Conservation (phyloP, 2,113 vertebrate genomes). For the Cathartes aura region DNA sequence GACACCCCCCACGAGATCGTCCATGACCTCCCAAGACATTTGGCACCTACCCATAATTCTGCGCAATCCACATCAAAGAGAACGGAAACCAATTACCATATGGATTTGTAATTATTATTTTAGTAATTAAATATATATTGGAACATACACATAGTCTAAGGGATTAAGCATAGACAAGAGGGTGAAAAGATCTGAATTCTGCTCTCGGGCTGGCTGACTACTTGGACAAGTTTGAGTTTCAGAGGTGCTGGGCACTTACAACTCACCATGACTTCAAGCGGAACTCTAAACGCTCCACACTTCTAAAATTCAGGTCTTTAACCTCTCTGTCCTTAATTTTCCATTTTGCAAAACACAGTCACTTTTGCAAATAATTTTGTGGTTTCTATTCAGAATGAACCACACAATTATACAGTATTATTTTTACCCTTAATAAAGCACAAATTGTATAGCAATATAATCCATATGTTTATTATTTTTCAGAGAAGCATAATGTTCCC, state of each 20-base stretch:
- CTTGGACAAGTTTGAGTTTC: background rate
- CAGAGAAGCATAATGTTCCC: background rate
- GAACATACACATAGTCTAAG: background rate
- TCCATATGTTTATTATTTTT: background rate
- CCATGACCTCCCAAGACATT: slow-evolving; percentile 16
- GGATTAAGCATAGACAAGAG: background rate
- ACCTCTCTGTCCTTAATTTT: background rate
- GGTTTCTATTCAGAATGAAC: background rate
- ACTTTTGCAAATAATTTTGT: background rate
- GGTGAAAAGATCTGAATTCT: background rate
- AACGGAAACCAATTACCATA: background rate
- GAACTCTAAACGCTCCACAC: background rate
- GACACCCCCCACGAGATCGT: background rate
- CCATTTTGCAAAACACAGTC: background rate
- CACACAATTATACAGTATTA: background rate
- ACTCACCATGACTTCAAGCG: background rate
- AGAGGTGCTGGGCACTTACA: background rate
- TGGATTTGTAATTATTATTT: background rate
- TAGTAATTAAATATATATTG: background rate
- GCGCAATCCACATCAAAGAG: background rate
- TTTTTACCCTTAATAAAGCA: slow-evolving; percentile 11
- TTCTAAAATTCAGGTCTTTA: background rate
- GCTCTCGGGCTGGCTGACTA: background rate
- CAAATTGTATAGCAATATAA: background rate
- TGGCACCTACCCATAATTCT: slow-evolving; percentile 24